Evolutionary conservation across 2,888 invertebrate genomes (phyloP), one percentile per base, ranked within the genome.

Genomic region (Muschampia plurimacula): DNA sequence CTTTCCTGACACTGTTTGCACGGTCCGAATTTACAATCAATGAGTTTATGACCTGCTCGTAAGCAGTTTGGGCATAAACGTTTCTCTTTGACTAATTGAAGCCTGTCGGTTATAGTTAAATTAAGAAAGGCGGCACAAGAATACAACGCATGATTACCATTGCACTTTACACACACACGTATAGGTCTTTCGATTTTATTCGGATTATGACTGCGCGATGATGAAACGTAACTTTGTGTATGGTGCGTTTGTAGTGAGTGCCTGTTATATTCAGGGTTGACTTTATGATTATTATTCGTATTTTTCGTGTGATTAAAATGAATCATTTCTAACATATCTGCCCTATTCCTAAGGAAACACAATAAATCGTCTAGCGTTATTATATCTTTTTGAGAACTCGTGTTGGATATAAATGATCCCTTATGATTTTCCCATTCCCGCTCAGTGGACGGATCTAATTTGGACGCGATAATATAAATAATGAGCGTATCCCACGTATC

Each of bases 1-100:
- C 74, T 77, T 44, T 36, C 13, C 8, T 71, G 62, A 62, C 76
- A 78, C 28, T 68, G 41, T 67, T 69, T 72, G 39, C 76, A 78
- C 4, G 76, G 73, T 3, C 76, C 75, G 62, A 72, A 59, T 28
- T 28, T 59, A 32, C 59, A 59, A n/a, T 59, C 32, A 28, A 12
- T 10, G 12, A 59, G 1, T 32, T 28, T 10, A 59, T 59, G 59
- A 28, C 60, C 60, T 28, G 28, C 22, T 22, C 60, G 22, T 32
- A 60, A 36, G 22, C 36, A 60, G 22, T 60, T 60, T 5, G 28
- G 22, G 13, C 60, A 60, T 60, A 60, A 60, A 28, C 9, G 22
- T 60, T 60, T 60, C 36, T 60, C 60, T 28, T 60, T 60, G 4
- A 60, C 36, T 28, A 60, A 4, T 60, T 60, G 13, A 60, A 60